Conservation (phyloP, 2,797 vertebrate genomes). For the Helarctos malayanus region DNA sequence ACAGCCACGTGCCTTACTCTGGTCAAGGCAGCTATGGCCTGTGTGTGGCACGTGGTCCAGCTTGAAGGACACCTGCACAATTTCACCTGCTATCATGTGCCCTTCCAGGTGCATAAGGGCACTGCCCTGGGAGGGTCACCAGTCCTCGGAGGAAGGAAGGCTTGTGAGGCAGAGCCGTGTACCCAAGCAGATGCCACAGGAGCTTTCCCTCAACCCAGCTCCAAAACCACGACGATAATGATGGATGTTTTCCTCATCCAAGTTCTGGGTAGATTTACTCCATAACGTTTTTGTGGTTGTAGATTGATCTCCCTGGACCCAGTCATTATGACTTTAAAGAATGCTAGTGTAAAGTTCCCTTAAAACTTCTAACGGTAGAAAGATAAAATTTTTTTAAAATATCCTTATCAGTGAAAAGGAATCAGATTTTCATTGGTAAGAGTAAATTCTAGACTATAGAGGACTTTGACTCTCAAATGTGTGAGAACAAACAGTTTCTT, state of each 20-base stretch:
- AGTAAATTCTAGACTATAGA: not conserved
- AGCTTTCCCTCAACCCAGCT: not conserved
- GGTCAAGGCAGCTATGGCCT: not conserved
- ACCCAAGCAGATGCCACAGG: no score
- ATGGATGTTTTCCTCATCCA: not conserved
- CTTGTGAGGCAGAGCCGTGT: fast-evolving
- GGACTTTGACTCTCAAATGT: not conserved
- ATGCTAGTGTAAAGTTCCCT: not conserved
- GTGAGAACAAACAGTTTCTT: not conserved
- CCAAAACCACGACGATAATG: not conserved
- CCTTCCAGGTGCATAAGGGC: not conserved
- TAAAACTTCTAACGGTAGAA: not conserved
- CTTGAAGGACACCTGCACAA: not conserved
- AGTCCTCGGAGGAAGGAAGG: not conserved
- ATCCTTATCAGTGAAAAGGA: not conserved
- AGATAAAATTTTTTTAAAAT: not conserved
- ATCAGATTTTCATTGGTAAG: not conserved
- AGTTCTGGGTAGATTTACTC: not conserved
- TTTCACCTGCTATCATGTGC: no score
- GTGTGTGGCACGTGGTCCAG: not conserved
- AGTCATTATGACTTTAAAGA: not conserved
- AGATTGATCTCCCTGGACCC: not conserved
- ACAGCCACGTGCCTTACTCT: not conserved
- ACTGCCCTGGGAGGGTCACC: fast-evolving
- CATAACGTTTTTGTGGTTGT: not conserved